A percentile compares a stretch with the other conserved stretches of the same genome.
These are phyloP conservation scores for Mythimna albipuncta DNA, from an alignment of 2,888 invertebrate species.

Conservation along the genomic window DNA sequence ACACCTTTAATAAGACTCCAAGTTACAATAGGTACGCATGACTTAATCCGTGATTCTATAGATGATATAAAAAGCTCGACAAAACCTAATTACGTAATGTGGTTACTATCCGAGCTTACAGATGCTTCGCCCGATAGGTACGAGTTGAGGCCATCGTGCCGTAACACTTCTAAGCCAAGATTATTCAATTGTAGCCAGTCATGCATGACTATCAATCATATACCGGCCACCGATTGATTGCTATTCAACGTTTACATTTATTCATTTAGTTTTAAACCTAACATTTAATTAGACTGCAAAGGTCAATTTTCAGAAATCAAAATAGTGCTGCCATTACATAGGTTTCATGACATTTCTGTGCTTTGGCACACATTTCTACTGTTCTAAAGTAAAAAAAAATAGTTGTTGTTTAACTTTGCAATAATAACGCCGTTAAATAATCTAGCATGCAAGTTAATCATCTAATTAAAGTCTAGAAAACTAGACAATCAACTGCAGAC, in stretches of 20 bases:
- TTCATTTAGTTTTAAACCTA: slow-evolving; percentile 40
- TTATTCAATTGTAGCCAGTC: slow-evolving; percentile 65
- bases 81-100: slow-evolving; percentile 74
- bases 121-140: slow-evolving; percentile 41
- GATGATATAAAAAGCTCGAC: slow-evolving; percentile 68
- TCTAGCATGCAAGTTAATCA: slow-evolving; percentile 1
- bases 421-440: slow-evolving; percentile 16
- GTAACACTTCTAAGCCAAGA: slow-evolving; percentile 59
- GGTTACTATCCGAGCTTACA: slow-evolving; percentile 52
- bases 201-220: slow-evolving; percentile 69
- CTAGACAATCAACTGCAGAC: slow-evolving; percentile 21
- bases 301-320: slow-evolving; percentile 17
- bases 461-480: slow-evolving; percentile 22
- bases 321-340: slow-evolving; percentile 27
- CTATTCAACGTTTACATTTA: slow-evolving; percentile 57
- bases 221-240: slow-evolving; percentile 60
- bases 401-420: slow-evolving; percentile 14
- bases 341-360: slow-evolving; percentile 4
- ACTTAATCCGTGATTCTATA: slow-evolving; percentile 71
- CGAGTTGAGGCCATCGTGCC: slow-evolving; percentile 37
- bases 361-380: slow-evolving; percentile 26
- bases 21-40: slow-evolving; percentile 59
- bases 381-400: slow-evolving; percentile 16
- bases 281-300: slow-evolving; percentile 41
- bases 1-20: slow-evolving; percentile 51